Evolutionary conservation across 2,888 invertebrate genomes (phyloP).

Genomic region (Acanthopleura granulata): DNA sequence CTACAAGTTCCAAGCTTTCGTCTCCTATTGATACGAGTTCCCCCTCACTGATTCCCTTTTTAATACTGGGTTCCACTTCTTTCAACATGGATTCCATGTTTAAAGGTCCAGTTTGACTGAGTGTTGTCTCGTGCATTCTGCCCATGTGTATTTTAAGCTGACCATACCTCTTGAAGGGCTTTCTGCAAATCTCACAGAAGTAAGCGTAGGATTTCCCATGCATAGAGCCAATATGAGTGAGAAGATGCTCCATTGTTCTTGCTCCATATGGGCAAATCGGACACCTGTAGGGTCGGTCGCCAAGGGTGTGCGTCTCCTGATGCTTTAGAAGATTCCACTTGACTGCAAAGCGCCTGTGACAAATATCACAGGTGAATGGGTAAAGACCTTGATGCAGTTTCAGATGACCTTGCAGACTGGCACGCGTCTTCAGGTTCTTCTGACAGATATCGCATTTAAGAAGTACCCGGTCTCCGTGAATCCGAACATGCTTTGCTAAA

Average conservation of each 20-base stretch:
- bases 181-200: slow-evolving; percentile 50
- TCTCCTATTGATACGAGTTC: not conserved
- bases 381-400: slow-evolving; percentile 39
- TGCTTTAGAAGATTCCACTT: slow-evolving; percentile 41
- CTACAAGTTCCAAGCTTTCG: not conserved
- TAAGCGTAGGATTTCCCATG: slow-evolving; percentile 48
- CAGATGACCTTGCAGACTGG: slow-evolving; percentile 41
- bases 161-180: slow-evolving; percentile 46
- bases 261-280: slow-evolving; percentile 52
- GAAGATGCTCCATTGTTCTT: slow-evolving; percentile 37
- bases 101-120: not conserved
- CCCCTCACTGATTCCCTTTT: slow-evolving; percentile 18
- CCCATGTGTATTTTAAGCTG: slow-evolving; percentile 44
- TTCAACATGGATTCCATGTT: not conserved
- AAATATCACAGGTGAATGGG: slow-evolving; percentile 47
- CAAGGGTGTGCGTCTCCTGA: slow-evolving; percentile 40
- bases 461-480: slow-evolving; percentile 36
- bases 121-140: slow-evolving; percentile 35
- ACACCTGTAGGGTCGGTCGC: slow-evolving; percentile 43
- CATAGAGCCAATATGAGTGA: slow-evolving; percentile 48
- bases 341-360: slow-evolving; percentile 35
- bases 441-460: slow-evolving; percentile 47
- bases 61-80: not conserved
- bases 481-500: slow-evolving; percentile 40
- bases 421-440: slow-evolving; percentile 41